Conservation (phyloP, 2,888 invertebrate genomes). For the Ypsolopha sequella region DNA sequence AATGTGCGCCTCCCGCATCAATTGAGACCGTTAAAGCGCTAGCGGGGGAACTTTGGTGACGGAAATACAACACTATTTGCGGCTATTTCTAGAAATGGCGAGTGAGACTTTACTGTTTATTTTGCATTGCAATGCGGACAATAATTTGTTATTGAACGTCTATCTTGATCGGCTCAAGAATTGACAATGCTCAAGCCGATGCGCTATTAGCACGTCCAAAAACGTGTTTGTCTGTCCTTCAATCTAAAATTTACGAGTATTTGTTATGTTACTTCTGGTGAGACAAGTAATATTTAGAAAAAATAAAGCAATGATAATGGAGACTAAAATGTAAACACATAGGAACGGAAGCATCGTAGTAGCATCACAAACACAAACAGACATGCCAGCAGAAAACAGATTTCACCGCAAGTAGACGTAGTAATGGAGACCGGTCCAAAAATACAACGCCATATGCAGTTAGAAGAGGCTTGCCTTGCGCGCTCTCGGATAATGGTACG, state of each 20-base stretch:
- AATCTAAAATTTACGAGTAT: no score
- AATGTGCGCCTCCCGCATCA: constrained; percentile 62
- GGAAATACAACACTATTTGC: constrained; percentile 52
- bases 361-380: background rate
- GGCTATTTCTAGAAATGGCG: constrained; percentile 56
- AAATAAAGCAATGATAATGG: no score
- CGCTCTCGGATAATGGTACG: no score
- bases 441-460: constrained; percentile 22
- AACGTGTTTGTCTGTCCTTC: no score
- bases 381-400: background rate
- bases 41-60: constrained; percentile 60
- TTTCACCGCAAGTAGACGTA: constrained; percentile 20
- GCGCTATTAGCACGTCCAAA: no score
- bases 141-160: no score
- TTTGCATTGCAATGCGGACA: constrained; percentile 7
- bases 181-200: no score
- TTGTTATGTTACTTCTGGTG: no score
- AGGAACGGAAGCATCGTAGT: background rate
- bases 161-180: no score
- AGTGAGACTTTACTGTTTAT: background rate
- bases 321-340: constrained; percentile 7
- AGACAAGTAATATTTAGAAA: no score
- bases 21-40: constrained; percentile 44
- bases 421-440: constrained; percentile 38
- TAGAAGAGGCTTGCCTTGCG: background rate